Evolutionary conservation across 23 tunicate species (phyloP), one percentile per base, ranked within the genome.

Genomic region (Trididemnum miniatum): DNA sequence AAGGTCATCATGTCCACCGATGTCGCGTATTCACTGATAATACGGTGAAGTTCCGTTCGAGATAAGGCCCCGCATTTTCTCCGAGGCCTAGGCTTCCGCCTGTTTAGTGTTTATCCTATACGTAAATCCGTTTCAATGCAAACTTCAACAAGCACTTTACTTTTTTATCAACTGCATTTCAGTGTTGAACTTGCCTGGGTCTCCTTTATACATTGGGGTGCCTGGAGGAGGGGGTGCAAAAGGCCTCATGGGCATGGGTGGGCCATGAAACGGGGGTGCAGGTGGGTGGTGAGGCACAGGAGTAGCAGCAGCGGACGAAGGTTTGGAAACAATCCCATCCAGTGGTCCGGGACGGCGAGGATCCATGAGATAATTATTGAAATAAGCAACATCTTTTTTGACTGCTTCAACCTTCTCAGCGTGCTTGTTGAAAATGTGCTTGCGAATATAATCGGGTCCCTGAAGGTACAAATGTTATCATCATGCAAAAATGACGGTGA

Each of bases 381-480:
- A 96, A 71, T 81, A 96, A 31, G 44, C 57, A 24, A 96, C 99
- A 18, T 96, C 99, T 12, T 88, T 91, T 40, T 78, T 88, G 24
- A 96, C 99, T 2, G 90, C 88, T 29, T 91, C 99, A 28, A 96
- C 81, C 50, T 96, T 96, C 32, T 96, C 99, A 20, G 65, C 85
- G 77, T 96, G 97, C 79, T 96, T 96, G 94, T 87, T 89, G 85
- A 91, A 82, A 66, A 96, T 96, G 65, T 96, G 99, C 83, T 96
- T 96, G 51, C 94, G 81, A 26, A 96, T 89, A 71, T 91, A 96
- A 54, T 96, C 99, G 9, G 97, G 99, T 2, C 99, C 99, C 98
- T 91, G 54, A 9, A 44, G n/a, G n/a, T n/a, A n/a, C n/a, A n/a
- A n/a, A n/a, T n/a, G n/a, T n/a, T n/a, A n/a, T n/a, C n/a, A n/a